These are phyloP conservation scores for Poecilobothrus nobilitatus DNA, from an alignment of 2,888 invertebrate species.

Conservation along the genomic window DNA sequence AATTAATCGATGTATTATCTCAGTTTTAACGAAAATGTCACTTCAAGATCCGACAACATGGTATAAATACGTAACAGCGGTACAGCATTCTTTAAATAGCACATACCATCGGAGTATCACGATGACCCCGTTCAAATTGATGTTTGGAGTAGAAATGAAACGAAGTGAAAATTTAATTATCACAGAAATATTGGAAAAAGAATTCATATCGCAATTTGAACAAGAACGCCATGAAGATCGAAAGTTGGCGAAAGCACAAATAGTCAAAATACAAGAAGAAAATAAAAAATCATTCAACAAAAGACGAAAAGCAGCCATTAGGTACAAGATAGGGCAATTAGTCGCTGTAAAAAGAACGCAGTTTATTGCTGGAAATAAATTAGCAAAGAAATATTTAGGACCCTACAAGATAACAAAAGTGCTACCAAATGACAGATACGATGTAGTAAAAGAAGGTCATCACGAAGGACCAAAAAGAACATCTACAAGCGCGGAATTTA, in stretches of 20 bases:
- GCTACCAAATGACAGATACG: neutral
- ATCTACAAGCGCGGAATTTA: neutral
- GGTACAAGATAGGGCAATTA: neutral
- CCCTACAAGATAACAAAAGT: neutral
- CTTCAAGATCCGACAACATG: slow-evolving; percentile 4
- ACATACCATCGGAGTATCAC: slow-evolving; percentile 3
- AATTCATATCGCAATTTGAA: no score
- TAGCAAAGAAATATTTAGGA: neutral
- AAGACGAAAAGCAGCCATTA: neutral
- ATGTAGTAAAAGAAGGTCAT: neutral
- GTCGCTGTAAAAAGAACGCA: neutral
- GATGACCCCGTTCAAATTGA: slow-evolving; percentile 10
- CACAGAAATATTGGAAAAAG: neutral
- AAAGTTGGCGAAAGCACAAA: neutral
- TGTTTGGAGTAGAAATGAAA: slow-evolving; percentile 2
- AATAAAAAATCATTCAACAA: neutral
- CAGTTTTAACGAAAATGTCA: neutral
- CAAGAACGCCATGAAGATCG: neutral
- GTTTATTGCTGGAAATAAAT: neutral
- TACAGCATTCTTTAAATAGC: slow-evolving; percentile 8
- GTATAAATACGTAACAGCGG: slow-evolving; percentile 7
- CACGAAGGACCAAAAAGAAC: neutral
- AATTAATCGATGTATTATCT: neutral
- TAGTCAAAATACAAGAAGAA: neutral
- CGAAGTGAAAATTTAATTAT: neutral